phyloP scores from a whole-genome alignment of 2,113 vertebrate species.

The Cephalopholis sonnerati region DNA sequence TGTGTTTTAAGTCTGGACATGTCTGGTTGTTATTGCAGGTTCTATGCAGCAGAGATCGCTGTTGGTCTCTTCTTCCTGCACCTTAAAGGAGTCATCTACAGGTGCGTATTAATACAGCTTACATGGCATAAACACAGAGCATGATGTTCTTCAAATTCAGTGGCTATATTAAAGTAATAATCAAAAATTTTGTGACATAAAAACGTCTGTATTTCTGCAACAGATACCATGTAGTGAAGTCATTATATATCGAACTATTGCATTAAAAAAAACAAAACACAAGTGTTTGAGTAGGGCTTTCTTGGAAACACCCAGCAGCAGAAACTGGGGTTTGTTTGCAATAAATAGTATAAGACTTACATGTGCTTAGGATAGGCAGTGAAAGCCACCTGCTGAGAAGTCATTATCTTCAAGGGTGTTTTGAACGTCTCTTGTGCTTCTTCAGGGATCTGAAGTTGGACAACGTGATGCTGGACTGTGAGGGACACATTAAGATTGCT shows the following conservation, averaged over 20 bases:
- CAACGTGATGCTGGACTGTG: slow-evolving; percentile 96
- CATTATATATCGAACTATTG: not conserved
- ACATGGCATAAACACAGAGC: not conserved
- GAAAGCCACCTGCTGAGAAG: not conserved
- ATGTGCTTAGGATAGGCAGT: not conserved
- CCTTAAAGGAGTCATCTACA: slow-evolving; percentile 94
- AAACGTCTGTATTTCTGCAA: not conserved
- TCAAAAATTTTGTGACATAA: not conserved
- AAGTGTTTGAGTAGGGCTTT: not conserved
- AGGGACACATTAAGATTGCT: slow-evolving; percentile 98
- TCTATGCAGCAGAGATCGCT: slow-evolving; percentile 98
- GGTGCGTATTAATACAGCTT: slow-evolving; percentile 79
- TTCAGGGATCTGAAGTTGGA: slow-evolving; percentile 96
- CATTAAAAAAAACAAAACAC: no score
- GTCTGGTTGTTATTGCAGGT: slow-evolving; percentile 83
- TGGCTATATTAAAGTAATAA: not conserved
- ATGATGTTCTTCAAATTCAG: not conserved
- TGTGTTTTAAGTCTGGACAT: not conserved
- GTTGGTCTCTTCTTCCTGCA: slow-evolving; percentile 96
- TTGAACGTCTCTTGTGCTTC: slow-evolving; percentile 25
- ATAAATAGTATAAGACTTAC: not conserved
- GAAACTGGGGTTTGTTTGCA: not conserved
- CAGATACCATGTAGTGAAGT: no score
- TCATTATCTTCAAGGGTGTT: not conserved
- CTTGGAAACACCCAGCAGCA: not conserved